Evolutionary conservation across 2,888 invertebrate genomes (phyloP).

Genomic region (Apoderus coryli): DNA sequence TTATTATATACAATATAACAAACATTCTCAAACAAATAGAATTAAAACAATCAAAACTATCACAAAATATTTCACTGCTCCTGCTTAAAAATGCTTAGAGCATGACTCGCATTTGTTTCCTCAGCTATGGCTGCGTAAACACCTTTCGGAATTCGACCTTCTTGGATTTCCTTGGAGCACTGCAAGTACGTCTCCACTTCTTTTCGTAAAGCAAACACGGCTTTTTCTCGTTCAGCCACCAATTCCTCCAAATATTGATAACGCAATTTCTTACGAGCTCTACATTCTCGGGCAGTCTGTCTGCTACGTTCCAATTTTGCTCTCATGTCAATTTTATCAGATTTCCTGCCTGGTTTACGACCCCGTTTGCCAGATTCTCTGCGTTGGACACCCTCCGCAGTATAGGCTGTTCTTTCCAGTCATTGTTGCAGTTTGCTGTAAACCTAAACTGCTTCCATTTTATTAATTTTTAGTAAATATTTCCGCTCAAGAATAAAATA

Average conservation of each 20-base stretch:
- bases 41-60: too few relatives aligned
- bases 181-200: slow-evolving; percentile 82
- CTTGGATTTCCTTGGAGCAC: slow-evolving; percentile 69
- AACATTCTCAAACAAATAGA: too few relatives aligned
- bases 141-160: slow-evolving; percentile 66
- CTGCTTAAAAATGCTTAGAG: too few relatives aligned
- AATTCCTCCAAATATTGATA: slow-evolving; percentile 95
- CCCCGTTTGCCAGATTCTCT: slow-evolving; percentile 78
- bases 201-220: slow-evolving; percentile 71
- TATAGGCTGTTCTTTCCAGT: too few relatives aligned
- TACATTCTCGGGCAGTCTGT: slow-evolving; percentile 93
- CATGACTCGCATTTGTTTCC: slow-evolving; percentile 10
- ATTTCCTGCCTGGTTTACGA: slow-evolving; percentile 76
- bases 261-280: slow-evolving; percentile 89
- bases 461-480: too few relatives aligned
- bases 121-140: slow-evolving; percentile 63
- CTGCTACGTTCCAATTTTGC: slow-evolving; percentile 91
- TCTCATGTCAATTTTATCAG: slow-evolving; percentile 86
- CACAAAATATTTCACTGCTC: too few relatives aligned
- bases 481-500: too few relatives aligned
- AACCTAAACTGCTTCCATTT: too few relatives aligned
- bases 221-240: slow-evolving; percentile 84
- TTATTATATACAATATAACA: too few relatives aligned
- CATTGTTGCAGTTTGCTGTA: too few relatives aligned
- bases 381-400: slow-evolving; percentile 50